These are phyloP conservation scores for Simalia tracyae DNA, from an alignment of 2,797 vertebrate species.

Conservation along the genomic window DNA sequence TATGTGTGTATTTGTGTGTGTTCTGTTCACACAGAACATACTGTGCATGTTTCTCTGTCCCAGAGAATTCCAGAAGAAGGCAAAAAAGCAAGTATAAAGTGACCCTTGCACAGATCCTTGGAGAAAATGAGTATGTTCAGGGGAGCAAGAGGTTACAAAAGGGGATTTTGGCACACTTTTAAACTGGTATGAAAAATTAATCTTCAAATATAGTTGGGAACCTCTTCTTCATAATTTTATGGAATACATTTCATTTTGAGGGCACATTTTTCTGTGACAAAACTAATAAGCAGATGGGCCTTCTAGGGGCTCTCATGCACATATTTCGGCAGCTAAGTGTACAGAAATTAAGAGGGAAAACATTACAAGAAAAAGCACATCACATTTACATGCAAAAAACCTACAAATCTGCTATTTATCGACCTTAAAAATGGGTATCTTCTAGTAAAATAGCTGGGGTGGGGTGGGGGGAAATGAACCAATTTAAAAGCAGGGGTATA, in stretches of 20 bases:
- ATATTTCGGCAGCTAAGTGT: slow-evolving; percentile 41
- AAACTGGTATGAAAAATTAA: slow-evolving; percentile 47
- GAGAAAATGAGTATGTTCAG: not conserved
- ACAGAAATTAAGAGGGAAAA: slow-evolving; percentile 51
- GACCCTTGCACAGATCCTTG: not conserved
- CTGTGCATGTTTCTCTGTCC: not conserved
- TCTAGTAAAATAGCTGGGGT: not conserved
- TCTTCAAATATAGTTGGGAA: slow-evolving; percentile 40
- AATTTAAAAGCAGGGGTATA: not conserved
- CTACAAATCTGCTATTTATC: not conserved
- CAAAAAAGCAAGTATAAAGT: not conserved
- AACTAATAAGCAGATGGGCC: slow-evolving; percentile 38
- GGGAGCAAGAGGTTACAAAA: not conserved
- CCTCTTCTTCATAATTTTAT: slow-evolving; percentile 10
- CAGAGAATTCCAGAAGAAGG: not conserved
- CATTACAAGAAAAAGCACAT: not conserved
- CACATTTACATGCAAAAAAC: not conserved
- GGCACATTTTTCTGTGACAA: slow-evolving; percentile 56
- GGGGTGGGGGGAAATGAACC: too few relatives aligned
- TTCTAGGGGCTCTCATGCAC: slow-evolving; percentile 73
- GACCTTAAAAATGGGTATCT: slow-evolving; percentile 1
- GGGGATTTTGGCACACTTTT: slow-evolving; percentile 51
- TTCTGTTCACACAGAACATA: not conserved
- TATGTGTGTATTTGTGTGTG: not conserved
- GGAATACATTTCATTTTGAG: slow-evolving; percentile 46